Evolutionary conservation across 2,797 vertebrate genomes (phyloP), one percentile per base, ranked within the genome.

Genomic region (Acanthis flammea): DNA sequence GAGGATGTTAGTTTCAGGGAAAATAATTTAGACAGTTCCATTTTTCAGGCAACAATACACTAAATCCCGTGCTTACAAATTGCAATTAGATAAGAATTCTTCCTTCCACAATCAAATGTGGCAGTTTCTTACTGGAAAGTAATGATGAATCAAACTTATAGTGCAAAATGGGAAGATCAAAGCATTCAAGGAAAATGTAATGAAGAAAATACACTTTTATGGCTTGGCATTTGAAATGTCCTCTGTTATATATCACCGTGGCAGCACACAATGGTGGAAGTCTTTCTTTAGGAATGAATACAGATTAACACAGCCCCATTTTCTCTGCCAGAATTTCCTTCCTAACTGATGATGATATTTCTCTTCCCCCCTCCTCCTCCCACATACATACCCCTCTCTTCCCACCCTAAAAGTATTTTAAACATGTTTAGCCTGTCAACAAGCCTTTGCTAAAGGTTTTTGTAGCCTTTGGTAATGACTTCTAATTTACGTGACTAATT

Each of bases 301-400:
- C 98, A 98, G 98, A 98, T 98, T 98, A 98, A 98, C 97, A 92
- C 97, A 98, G 97, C 98, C 97, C 98, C 97, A 96, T 98, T 98
- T 98, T 98, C 98, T 98, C 95, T 97, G 96, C 88, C 94, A 97
- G 97, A 98, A 98, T 98, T 98, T 98, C 98, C 97, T 98, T 97
- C 97, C 97, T 97, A 42, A 42, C 97, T 97, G 98, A 96, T 98
- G 97, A 97, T 95, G 93, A 96, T 97, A 94, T 96, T 94, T 98
- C 65, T 89, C 45, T 63, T 61, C 5, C 48, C 25, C 19, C 4
- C 48, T 30, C 17, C 8, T 17, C 30, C 15, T 25, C 12, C 24
- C 17, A 6, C 24, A 39, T 6, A 22, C 2, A 24, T 30, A 41
- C 35, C 61, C 58, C 42, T 44, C 30, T 94, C n/a, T 75, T 83